Percentiles rank a stretch among this genome's conserved stretches.
Evolutionary conservation across 2,888 invertebrate species (phyloP).

Genomic region (Eupithecia dodoneata): DNA sequence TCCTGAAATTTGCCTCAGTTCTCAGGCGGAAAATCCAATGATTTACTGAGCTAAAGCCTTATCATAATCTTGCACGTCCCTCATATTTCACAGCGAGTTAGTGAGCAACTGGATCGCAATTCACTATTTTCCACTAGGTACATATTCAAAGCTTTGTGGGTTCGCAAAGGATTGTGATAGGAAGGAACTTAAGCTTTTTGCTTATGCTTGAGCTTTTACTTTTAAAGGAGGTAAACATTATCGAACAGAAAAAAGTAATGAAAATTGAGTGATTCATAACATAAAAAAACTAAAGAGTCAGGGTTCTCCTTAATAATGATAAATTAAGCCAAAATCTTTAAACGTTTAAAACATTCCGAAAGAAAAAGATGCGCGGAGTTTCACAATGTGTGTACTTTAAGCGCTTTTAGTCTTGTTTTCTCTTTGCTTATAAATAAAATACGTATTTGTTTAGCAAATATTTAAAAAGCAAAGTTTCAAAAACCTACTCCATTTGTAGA

Average conservation of each 20-base stretch:
- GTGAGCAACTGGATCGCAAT: slow-evolving; percentile 55
- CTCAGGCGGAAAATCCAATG: slow-evolving; percentile 78
- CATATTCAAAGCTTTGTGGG: slow-evolving; percentile 56
- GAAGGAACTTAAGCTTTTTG: slow-evolving; percentile 14
- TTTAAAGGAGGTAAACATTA: not conserved
- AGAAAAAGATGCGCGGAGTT: slow-evolving; percentile 40
- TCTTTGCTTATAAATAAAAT: not conserved
- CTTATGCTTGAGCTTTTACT: slow-evolving; percentile 4
- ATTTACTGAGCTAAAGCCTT: slow-evolving; percentile 78
- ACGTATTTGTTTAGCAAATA: not conserved
- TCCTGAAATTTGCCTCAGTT: slow-evolving; percentile 77
- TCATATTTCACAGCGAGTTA: slow-evolving; percentile 78
- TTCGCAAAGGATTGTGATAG: slow-evolving; percentile 39
- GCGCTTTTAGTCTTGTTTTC: slow-evolving; percentile 46
- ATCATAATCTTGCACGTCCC: slow-evolving; percentile 82
- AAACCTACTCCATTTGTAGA: not conserved
- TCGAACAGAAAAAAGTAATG: not conserved
- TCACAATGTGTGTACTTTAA: slow-evolving; percentile 48
- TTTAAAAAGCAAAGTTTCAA: not conserved
- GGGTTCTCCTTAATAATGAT: not conserved
- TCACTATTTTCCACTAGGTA: slow-evolving; percentile 64
- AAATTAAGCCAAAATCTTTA: not conserved
- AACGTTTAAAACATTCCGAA: not conserved
- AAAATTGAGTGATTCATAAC: not conserved
- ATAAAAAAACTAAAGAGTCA: not conserved